A percentile compares a stretch with the other conserved stretches of the same genome.
These are phyloP conservation scores for Cantharis nigra DNA, from an alignment of 2,888 invertebrate species.

Conservation along the genomic window DNA sequence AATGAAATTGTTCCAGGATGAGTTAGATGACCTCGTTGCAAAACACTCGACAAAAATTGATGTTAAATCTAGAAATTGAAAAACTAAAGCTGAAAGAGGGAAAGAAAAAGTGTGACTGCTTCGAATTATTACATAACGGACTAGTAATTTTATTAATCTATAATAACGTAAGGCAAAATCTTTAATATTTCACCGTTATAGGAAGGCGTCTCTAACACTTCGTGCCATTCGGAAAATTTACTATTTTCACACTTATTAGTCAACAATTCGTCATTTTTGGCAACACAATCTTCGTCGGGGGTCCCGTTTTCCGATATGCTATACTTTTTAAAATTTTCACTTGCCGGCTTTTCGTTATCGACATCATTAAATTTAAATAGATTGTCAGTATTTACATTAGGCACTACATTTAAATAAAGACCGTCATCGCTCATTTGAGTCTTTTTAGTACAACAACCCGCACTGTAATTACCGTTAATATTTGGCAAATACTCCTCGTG, in stretches of 20 bases:
- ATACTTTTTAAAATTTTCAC: slow-evolving; percentile 54
- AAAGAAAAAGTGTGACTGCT: slow-evolving; percentile 10
- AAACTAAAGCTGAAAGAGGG: not conserved
- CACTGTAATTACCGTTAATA: slow-evolving; percentile 50
- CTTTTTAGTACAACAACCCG: slow-evolving; percentile 18
- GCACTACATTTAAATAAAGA: slow-evolving; percentile 55
- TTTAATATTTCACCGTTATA: slow-evolving; percentile 80
- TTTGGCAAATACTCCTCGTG: slow-evolving; percentile 49
- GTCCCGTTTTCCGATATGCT: slow-evolving; percentile 48
- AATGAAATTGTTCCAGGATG: not conserved
- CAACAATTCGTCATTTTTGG: slow-evolving; percentile 36
- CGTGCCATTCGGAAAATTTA: slow-evolving; percentile 90
- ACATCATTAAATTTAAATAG: slow-evolving; percentile 42
- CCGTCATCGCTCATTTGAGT: slow-evolving; percentile 32
- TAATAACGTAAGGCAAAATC: slow-evolving; percentile 96
- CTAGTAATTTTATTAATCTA: slow-evolving; percentile 69
- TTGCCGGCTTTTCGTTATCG: slow-evolving; percentile 40
- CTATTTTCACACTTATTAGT: slow-evolving; percentile 30
- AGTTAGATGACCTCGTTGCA: not conserved
- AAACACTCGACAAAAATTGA: too few species aligned
- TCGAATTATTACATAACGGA: slow-evolving; percentile 24
- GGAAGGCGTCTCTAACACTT: slow-evolving; percentile 76
- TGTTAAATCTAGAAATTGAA: not conserved
- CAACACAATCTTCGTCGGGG: slow-evolving; percentile 17
- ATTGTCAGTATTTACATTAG: slow-evolving; percentile 53